A percentile compares a stretch with the other conserved stretches of the same genome.
Conservation (phyloP, 2,113 vertebrate genomes). For the Myotis davidii region DNA sequence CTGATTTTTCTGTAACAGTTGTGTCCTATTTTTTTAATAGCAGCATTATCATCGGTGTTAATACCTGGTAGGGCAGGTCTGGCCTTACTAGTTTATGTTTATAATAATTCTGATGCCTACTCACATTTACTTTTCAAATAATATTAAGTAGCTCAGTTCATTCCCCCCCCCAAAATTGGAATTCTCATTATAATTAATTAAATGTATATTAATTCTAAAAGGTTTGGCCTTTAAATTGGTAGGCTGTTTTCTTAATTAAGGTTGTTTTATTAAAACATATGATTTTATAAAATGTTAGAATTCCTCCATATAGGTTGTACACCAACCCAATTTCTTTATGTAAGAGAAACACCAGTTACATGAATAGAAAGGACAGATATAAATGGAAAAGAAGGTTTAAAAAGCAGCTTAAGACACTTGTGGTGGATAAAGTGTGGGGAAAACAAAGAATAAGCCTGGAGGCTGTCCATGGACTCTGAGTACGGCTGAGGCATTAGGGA, state of each 20-base stretch:
- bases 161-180: accelerated
- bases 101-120: not conserved
- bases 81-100: not conserved
- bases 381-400: not conserved
- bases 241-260: constrained; percentile 5
- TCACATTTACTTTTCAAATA: not conserved
- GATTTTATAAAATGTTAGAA: not conserved
- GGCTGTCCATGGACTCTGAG: not conserved
- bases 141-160: not conserved
- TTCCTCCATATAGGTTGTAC: not conserved
- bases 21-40: not conserved
- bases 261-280: not conserved
- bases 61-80: not conserved
- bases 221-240: not conserved
- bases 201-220: not conserved
- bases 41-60: not conserved
- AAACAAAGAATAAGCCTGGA: not conserved
- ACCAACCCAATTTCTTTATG: not conserved
- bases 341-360: not conserved
- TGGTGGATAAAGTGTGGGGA: not conserved
- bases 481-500: not conserved
- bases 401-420: not conserved
- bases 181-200: constrained; percentile 37
- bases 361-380: not conserved
- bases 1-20: not conserved